Base-by-base conservation (phyloP, 2,113 vertebrate species). In the Solea senegalensis region DNA sequence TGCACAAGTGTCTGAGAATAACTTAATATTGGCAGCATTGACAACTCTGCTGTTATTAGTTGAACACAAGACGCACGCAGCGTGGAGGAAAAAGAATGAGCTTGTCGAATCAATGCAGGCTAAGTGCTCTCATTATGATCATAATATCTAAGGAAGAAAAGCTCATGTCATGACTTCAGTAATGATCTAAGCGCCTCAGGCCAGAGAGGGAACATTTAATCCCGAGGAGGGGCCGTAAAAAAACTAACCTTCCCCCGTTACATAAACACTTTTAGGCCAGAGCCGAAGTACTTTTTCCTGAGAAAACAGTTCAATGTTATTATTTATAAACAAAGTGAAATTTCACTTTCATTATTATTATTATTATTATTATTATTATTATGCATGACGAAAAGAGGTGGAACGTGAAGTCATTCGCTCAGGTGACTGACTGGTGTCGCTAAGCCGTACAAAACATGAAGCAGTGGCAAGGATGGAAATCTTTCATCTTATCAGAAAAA, bases 121-220 rank as follows among this genome's bases (percentile, higher is more conserved):
- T 43, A 51, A 62, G 51, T 39, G 52, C 27, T 62, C 40, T 41
- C 41, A 39, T 68, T 21, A n/a, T 15, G 2, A 52, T 64, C 12
- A 9, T n/a, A 45, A 46, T 58, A 40, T 50, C 3, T 4, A 21
- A 2, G 2, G 0, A 3, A 43, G 52, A 53, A 27, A 39, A 64
- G 13, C 8, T 3, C 10, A 44, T n/a, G 27, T 74, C 44, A 56
- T 69, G 49, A 57, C 50, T 67, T 58, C 3, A 57, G 52, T 49
- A 26, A 16, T 40, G 10, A 48, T 53, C 4, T 27, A 51, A 60
- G 46, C 54, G 58, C 59, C 54, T 2, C 9, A 11, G 62, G 58
- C 39, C 43, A 52, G 14, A 62, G 64, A 28, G 26, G 26, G 65
- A 11, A 9, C 61, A 51, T 61, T 65, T 50, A 74, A 59, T 27